Evolutionary conservation across 2,113 vertebrate genomes (phyloP).

Genomic region (Bos taurus): DNA sequence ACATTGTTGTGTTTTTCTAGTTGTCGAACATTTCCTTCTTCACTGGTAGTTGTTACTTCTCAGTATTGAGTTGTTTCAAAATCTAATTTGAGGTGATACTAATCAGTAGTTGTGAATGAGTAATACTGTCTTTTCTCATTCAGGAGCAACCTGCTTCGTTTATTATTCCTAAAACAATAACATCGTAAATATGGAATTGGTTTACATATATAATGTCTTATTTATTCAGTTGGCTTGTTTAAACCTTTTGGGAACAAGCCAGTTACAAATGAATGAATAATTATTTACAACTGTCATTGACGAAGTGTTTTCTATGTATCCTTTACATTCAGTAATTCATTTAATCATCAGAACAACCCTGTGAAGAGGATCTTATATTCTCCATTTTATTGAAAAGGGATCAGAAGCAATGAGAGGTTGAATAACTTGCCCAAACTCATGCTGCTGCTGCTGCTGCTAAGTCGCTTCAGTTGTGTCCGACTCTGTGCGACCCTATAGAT

Average conservation of each 20-base stretch:
- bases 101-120: conserved; percentile 1
- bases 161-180: neutral
- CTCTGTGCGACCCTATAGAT: too few relatives aligned
- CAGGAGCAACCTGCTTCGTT: neutral
- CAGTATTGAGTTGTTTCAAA: neutral
- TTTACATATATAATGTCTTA: conserved; percentile 29
- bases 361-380: neutral
- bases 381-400: neutral
- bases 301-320: neutral
- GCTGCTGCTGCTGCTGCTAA: too few relatives aligned
- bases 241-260: conserved; percentile 34
- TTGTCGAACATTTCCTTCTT: neutral
- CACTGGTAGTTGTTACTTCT: neutral
- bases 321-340: neutral
- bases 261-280: conserved; percentile 27
- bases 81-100: neutral
- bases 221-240: conserved; percentile 42
- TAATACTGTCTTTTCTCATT: neutral
- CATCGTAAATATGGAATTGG: neutral
- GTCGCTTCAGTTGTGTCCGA: too few relatives aligned
- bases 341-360: neutral
- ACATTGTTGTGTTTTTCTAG: neutral
- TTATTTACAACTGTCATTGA: conserved; percentile 14
- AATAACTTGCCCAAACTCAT: neutral
- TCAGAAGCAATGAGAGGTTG: neutral